phyloP scores from a whole-genome alignment of 2,888 invertebrate genomes.

The Heliconius sara region DNA sequence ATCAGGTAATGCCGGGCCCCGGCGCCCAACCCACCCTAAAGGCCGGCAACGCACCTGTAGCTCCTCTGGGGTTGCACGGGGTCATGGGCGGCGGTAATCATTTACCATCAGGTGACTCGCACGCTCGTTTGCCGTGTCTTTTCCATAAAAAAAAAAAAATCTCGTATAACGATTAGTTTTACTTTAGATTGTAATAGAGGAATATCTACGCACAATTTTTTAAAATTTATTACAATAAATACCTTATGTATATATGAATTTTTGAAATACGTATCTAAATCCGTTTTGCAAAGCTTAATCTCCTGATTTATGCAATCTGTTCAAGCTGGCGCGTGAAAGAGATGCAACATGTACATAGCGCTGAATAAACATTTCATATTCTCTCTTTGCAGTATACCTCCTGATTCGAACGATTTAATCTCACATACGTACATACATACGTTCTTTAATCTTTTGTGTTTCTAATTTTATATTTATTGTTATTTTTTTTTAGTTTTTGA shows the following conservation, averaged over 20 bases:
- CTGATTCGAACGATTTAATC: neutral
- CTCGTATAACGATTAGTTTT: neutral
- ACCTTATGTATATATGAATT: neutral
- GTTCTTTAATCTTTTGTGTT: neutral
- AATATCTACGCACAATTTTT: neutral
- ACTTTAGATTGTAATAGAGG: neutral
- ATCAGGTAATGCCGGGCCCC: too few species aligned
- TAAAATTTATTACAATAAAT: neutral
- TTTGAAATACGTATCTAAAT: neutral
- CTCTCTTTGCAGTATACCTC: neutral
- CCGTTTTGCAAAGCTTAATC: neutral
- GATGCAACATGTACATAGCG: neutral
- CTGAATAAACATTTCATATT: neutral
- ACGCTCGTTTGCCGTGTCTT: too few species aligned
- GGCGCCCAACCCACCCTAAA: too few species aligned
- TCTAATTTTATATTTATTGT: neutral
- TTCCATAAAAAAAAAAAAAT: too few species aligned
- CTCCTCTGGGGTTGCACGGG: too few species aligned
- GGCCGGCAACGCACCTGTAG: too few species aligned
- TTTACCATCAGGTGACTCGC: too few species aligned
- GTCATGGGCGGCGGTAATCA: too few species aligned
- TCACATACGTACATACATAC: neutral
- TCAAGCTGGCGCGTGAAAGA: constrained; percentile 36
- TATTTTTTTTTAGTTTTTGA: neutral
- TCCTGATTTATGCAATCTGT: constrained; percentile 28